Conservation (phyloP, 2,888 invertebrate species). For the Drosophila vallismaia region DNA sequence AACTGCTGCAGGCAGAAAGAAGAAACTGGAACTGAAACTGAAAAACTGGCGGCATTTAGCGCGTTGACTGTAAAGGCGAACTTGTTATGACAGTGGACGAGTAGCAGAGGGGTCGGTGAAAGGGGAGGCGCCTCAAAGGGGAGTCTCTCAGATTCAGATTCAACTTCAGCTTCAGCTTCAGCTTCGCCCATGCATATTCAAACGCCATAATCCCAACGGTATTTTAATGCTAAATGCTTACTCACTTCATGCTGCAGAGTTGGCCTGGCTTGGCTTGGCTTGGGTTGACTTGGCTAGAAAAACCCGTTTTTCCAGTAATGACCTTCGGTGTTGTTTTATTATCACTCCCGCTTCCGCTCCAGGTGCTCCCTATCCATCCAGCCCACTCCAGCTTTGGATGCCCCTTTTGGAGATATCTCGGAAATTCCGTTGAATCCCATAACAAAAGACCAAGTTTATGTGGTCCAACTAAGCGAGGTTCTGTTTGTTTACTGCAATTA, state of each 20-base stretch:
- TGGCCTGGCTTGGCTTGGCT: background rate
- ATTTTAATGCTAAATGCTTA: slow-evolving; percentile 77
- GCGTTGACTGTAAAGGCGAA: slow-evolving; percentile 66
- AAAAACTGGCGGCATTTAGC: slow-evolving; percentile 57
- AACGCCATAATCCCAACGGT: slow-evolving; percentile 75
- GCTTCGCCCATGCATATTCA: slow-evolving; percentile 73
- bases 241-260: slow-evolving; percentile 54
- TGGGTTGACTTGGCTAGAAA: slow-evolving; percentile 26
- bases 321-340: slow-evolving; percentile 73
- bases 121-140: background rate
- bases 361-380: slow-evolving; percentile 13
- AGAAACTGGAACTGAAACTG: slow-evolving; percentile 38
- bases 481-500: slow-evolving; percentile 21
- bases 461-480: background rate
- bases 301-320: slow-evolving; percentile 81
- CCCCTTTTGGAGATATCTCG: slow-evolving; percentile 27
- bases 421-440: slow-evolving; percentile 42
- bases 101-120: background rate
- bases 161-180: background rate
- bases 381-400: background rate
- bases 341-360: slow-evolving; percentile 48
- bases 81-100: slow-evolving; percentile 37
- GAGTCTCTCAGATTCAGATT: background rate
- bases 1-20: slow-evolving; percentile 21
- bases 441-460: slow-evolving; percentile 38